phyloP scores from a whole-genome alignment of 2,888 invertebrate species.

The Antheraea yamamai region DNA sequence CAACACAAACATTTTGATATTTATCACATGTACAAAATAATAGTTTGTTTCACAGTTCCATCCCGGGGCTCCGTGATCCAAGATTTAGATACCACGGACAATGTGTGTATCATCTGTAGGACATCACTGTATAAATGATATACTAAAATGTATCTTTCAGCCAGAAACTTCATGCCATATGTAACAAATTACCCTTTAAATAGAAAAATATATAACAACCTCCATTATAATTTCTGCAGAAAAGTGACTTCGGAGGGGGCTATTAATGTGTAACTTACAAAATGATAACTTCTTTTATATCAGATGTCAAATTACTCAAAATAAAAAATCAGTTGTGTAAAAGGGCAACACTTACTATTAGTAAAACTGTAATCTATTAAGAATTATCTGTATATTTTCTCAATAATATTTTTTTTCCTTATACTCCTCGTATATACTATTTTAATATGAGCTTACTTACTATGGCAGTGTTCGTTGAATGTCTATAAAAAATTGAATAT shows the following conservation, averaged over 20 bases:
- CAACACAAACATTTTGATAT: background rate
- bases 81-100: background rate
- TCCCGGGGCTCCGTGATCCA: background rate
- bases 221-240: background rate
- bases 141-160: background rate
- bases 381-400: background rate
- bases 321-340: too few species aligned
- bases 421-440: conserved; percentile 15
- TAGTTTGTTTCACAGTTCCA: background rate
- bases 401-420: conserved; percentile 16
- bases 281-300: background rate
- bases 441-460: conserved; percentile 21
- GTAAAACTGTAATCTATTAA: background rate
- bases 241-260: background rate
- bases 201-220: background rate
- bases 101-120: background rate
- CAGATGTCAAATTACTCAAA: background rate
- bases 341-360: background rate
- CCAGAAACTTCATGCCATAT: background rate
- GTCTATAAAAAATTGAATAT: conserved; percentile 13
- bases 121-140: background rate
- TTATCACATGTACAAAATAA: background rate
- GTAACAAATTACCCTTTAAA: background rate
- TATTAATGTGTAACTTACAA: background rate
- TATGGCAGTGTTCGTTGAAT: conserved; percentile 24